A percentile compares a stretch with the other conserved stretches of the same genome.
These are phyloP conservation scores for Malurus leucopterus DNA, from an alignment of 2,797 vertebrate species.

Conservation along the genomic window DNA sequence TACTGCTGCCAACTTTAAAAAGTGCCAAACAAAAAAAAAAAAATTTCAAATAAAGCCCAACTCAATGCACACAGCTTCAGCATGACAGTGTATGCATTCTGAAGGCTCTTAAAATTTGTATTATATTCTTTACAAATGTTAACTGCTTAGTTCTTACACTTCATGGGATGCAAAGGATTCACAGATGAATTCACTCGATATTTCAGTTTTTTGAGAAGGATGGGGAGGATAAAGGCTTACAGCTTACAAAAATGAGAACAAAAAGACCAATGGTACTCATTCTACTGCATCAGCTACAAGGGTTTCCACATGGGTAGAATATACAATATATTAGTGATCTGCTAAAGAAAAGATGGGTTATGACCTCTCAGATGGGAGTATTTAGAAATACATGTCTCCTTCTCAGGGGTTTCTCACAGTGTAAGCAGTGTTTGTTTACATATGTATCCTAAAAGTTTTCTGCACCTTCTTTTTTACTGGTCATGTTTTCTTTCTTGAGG, in stretches of 20 bases:
- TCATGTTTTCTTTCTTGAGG: background rate
- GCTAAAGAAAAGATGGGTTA: background rate
- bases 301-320: background rate
- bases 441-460: background rate
- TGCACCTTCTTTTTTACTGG: background rate
- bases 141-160: background rate
- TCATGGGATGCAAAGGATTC: background rate
- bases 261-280: background rate
- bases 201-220: background rate
- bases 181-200: background rate
- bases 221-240: background rate
- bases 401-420: background rate
- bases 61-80: background rate
- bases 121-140: background rate
- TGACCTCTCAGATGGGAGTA: background rate
- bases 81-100: background rate
- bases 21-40: background rate
- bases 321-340: background rate
- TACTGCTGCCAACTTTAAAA: background rate
- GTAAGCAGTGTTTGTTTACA: background rate
- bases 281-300: background rate
- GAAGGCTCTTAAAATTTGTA: background rate
- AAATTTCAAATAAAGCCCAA: background rate
- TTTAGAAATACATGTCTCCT: background rate
- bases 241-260: background rate